Percentiles rank a stretch among this genome's conserved stretches.
Conservation (phyloP, 2,113 vertebrate species). For the Callipepla californica region DNA sequence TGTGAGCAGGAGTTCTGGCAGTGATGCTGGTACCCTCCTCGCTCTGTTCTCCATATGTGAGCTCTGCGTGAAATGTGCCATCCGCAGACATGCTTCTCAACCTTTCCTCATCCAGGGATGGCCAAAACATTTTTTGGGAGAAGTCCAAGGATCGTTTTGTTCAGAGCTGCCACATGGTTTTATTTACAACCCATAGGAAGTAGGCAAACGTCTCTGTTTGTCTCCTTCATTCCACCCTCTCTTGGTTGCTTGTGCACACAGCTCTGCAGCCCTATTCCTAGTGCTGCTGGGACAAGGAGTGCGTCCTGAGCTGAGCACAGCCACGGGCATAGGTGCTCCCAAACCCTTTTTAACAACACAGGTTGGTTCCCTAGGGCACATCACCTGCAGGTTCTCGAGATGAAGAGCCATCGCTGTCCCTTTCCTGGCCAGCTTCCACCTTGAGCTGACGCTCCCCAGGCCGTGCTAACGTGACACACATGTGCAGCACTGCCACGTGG, state of each 20-base stretch:
- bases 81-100: constrained; percentile 28
- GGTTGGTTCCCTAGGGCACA: rapidly evolving
- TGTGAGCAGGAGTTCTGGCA: neutral
- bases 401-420: rapidly evolving
- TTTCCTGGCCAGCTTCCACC: neutral
- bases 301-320: neutral
- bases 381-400: neutral
- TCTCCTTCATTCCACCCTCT: constrained; percentile 34
- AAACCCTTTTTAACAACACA: neutral
- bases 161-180: constrained; percentile 50
- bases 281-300: neutral
- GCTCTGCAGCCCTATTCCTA: constrained; percentile 18
- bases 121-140: constrained; percentile 37
- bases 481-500: rapidly evolving
- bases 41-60: neutral
- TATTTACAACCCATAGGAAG: constrained; percentile 27
- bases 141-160: constrained; percentile 39
- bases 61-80: neutral
- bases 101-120: constrained; percentile 22
- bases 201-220: constrained; percentile 43
- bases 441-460: neutral
- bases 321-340: rapidly evolving
- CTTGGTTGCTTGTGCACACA: neutral
- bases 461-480: constrained; percentile 16
- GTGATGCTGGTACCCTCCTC: neutral